phyloP scores from a whole-genome alignment of 1,140 invertebrate genomes.

The Trypoxylus dichotomus region DNA sequence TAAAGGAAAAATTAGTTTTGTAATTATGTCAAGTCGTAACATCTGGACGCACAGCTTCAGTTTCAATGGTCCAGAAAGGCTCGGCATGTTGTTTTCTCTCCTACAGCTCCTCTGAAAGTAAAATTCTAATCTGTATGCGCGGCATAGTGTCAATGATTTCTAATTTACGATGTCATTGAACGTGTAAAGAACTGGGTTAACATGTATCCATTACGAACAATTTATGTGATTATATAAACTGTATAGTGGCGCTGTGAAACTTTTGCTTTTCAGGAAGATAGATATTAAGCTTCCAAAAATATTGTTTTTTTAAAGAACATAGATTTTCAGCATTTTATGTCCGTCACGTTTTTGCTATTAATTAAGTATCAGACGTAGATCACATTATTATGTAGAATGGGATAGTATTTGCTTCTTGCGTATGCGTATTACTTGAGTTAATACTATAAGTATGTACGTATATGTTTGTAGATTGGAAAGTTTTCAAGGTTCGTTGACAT shows the following conservation, averaged over 20 bases:
- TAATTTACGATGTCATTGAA: conserved; percentile 25
- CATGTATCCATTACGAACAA: not conserved
- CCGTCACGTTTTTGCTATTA: not conserved
- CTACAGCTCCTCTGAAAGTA: not conserved
- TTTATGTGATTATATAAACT: conserved; percentile 16
- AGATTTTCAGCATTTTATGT: not conserved
- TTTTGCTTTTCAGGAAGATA: not conserved
- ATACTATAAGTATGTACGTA: not conserved
- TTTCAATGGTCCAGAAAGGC: not conserved
- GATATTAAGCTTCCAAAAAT: not conserved
- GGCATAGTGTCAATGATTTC: conserved; percentile 6
- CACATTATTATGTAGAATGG: too few species aligned
- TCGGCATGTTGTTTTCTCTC: not conserved
- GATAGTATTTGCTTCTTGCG: too few species aligned
- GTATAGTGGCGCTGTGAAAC: not conserved
- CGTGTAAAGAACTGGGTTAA: conserved; percentile 6
- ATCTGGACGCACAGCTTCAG: not conserved
- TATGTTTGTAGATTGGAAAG: not conserved
- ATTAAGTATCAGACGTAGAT: too few species aligned
- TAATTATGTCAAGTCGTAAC: too few species aligned
- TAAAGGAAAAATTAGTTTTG: too few species aligned
- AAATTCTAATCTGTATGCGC: not conserved
- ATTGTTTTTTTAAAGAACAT: too few species aligned
- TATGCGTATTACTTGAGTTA: too few species aligned
- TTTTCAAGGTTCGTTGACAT: conserved; percentile 22